phyloP scores from a whole-genome alignment of 1,140 invertebrate species.

The Danaus melanippus region DNA sequence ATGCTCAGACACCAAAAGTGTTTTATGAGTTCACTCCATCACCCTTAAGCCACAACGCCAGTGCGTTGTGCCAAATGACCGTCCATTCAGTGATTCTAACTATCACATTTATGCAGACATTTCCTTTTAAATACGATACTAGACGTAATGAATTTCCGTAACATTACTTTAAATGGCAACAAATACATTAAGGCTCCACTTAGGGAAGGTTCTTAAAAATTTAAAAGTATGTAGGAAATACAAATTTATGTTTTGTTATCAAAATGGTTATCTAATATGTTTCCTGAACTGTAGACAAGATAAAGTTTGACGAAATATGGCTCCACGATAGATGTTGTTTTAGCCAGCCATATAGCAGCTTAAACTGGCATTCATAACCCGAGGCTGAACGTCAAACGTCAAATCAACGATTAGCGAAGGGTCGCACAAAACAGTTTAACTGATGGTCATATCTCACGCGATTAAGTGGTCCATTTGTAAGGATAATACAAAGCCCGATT shows the following conservation, averaged over 20 bases:
- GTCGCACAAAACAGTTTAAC: conserved; percentile 12
- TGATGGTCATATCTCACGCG: conserved; percentile 10
- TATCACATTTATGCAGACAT: conserved; percentile 24
- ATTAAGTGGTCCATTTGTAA: conserved; percentile 27
- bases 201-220: too few species aligned
- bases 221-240: too few species aligned
- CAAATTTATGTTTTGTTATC: too few species aligned
- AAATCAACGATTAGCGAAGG: conserved; percentile 13
- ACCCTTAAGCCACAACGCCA: conserved; percentile 17
- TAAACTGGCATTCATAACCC: conserved; percentile 8
- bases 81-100: conserved; percentile 23
- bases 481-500: conserved; percentile 15
- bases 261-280: too few species aligned
- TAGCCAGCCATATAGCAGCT: too few species aligned
- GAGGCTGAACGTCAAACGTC: conserved; percentile 9
- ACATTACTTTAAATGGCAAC: too few species aligned
- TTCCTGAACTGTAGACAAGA: too few species aligned
- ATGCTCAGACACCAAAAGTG: conserved; percentile 12
- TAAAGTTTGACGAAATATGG: too few species aligned
- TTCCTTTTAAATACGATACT: conserved; percentile 10
- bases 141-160: too few species aligned
- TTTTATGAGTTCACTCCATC: conserved; percentile 13
- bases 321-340: too few species aligned
- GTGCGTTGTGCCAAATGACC: conserved; percentile 25
- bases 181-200: too few species aligned